Base-by-base conservation (phyloP, 1,140 invertebrate species). In the Drosophila paulistorum region DNA sequence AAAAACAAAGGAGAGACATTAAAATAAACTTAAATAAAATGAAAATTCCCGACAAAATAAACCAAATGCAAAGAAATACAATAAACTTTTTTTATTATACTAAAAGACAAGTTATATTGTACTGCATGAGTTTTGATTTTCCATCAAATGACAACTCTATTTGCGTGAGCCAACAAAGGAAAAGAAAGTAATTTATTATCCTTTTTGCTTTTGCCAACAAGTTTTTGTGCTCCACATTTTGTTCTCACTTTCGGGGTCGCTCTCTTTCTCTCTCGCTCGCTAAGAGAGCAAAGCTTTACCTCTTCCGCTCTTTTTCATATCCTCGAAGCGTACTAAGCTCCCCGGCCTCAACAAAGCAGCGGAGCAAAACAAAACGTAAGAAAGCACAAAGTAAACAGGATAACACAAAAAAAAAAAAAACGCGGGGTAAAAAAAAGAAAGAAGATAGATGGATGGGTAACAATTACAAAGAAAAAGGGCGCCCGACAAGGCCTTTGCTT, bases 281-380 rank as follows among this genome's bases (percentile, higher is more conserved):
- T 10, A 7, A 57, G 17, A 51, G 45, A 23, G 11, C 60, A 65
- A 39, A 33, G 54, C 23, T 26, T 33, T 33, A 14, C 26, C 26
- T 33, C 30, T 58, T 37, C 13, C 45, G 17, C 45, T 51, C 45
- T 51, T 51, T 51, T 20, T n/a, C 45, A 23, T 48, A 48, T 51
- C n/a, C 57, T 58, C 14, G 55, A 30, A 58, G 14, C 6, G n/a
- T 17, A 20, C 57, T 35, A 35, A 58, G 14, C 33, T 14, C 33
- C 33, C 33, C 54, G 13, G 20, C 30, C 14, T 20, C 63, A 61
- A 54, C 20, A 83, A 83, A 87, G 67, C 66, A 75, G 62, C 51
- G 67, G 80, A 87, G 80, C 83, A 87, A 87, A 87, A 87, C 83
- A 87, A 87, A 87, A 79, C 65, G 23, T 42, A 30, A 13, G 54